These are phyloP conservation scores for Ormia ochracea DNA, from an alignment of 2,888 invertebrate genomes.

Conservation along the genomic window DNA sequence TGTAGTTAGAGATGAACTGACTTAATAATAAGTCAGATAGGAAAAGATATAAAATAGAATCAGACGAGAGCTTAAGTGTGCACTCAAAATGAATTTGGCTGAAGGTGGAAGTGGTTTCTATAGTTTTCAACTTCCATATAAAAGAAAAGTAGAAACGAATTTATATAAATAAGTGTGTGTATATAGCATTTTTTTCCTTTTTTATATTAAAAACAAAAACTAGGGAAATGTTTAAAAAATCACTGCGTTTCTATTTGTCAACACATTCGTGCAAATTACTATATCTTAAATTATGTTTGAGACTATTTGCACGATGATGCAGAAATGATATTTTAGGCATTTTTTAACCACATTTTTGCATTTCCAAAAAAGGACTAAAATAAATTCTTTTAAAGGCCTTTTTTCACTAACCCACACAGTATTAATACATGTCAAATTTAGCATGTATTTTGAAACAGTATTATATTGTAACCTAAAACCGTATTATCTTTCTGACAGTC, in stretches of 20 bases:
- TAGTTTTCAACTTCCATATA: not conserved
- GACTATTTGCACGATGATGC: too few species aligned
- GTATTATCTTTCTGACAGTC: too few species aligned
- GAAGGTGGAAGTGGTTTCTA: constrained; percentile 11
- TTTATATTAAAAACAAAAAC: not conserved
- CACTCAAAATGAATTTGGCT: constrained; percentile 46
- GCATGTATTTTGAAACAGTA: too few species aligned
- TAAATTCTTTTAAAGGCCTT: too few species aligned
- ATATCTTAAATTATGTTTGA: too few species aligned
- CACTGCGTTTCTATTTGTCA: not conserved
- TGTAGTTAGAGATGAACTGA: not conserved
- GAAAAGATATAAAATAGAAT: constrained; percentile 15
- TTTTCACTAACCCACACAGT: too few species aligned
- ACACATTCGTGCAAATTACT: too few species aligned
- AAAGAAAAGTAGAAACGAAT: constrained; percentile 22
- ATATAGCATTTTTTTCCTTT: constrained; percentile 15
- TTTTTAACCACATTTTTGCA: too few species aligned
- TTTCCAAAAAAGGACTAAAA: too few species aligned
- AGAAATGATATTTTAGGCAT: too few species aligned
- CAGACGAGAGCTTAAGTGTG: constrained; percentile 41
- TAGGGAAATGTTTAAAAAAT: not conserved
- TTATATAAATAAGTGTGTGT: constrained; percentile 35
- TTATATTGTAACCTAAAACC: too few species aligned
- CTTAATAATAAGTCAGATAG: constrained; percentile 10
- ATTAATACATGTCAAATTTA: too few species aligned